Evolutionary conservation across 2,888 invertebrate genomes (phyloP).

Genomic region (Trissolcus brochymenae): DNA sequence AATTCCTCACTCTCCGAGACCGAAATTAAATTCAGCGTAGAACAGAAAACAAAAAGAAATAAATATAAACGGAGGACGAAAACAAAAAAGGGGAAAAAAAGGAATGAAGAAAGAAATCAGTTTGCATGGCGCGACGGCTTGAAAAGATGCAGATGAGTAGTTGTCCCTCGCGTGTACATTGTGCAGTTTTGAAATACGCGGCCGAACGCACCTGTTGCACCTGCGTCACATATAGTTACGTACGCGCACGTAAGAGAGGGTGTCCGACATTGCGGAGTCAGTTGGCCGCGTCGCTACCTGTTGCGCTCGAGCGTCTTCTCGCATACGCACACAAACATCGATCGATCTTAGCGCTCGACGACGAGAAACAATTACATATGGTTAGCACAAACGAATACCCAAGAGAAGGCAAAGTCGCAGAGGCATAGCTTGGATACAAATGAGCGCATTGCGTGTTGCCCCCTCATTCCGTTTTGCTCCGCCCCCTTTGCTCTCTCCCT

Average conservation of each 20-base stretch:
- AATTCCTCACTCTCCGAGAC: background rate
- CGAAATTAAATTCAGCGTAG: background rate
- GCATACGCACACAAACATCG: constrained; percentile 22
- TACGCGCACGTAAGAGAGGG: constrained; percentile 40
- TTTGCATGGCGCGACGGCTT: constrained; percentile 3
- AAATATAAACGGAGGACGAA: background rate
- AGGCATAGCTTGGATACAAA: constrained; percentile 54
- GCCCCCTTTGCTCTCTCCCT: constrained; percentile 8
- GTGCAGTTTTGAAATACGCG: constrained; percentile 38
- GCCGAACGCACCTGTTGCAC: constrained; percentile 50
- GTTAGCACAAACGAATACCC: constrained; percentile 52
- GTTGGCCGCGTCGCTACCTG: constrained; percentile 48
- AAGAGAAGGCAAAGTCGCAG: constrained; percentile 41
- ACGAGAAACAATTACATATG: constrained; percentile 56
- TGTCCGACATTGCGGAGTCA: constrained; percentile 34
- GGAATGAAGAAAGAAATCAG: background rate
- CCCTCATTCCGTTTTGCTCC: constrained; percentile 34
- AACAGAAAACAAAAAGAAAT: background rate
- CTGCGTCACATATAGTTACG: constrained; percentile 48
- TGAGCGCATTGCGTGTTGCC: constrained; percentile 55
- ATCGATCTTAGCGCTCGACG: constrained; percentile 30
- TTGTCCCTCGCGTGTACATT: constrained; percentile 11
- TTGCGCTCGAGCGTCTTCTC: constrained; percentile 27
- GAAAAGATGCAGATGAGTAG: constrained; percentile 19
- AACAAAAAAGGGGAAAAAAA: background rate